Base-by-base conservation (phyloP, 1,140 invertebrate species). In the Chelonus insularis region DNA sequence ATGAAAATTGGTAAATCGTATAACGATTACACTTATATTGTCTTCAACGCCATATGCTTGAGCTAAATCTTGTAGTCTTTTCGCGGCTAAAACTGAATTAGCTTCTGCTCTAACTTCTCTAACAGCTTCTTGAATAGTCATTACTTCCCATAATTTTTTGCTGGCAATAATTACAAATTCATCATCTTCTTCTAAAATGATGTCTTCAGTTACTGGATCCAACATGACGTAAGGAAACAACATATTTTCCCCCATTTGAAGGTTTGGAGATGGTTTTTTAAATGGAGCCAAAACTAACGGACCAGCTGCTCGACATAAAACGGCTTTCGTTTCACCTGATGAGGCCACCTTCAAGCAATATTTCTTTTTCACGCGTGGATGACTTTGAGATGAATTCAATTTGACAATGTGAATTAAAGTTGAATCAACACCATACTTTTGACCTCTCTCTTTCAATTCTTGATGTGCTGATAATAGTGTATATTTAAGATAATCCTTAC, bases 111-210 rank as follows among this genome's bases (percentile, higher is more conserved):
- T 84, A 1, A 90, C 87, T 80, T 93, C 91, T 6, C 87, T 82
- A 1, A 91, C 86, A 1, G 91, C 90, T 52, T 90, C 88, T 57
- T 90, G 86, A 7, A 90, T 83, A 57, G 84, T 89, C 58, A 94
- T 82, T 2, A 90, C 88, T 36, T 89, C 86, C 91, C 91, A 93
- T 21, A 93, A 73, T 65, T 88, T 87, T 63, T 89, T 86, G 76
- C 92, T 93, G 0, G 86, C 91, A 58, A 93, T 83, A 60, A 94
- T 88, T 58, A 93, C 81, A 71, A 91, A 93, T 73, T 93, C 91
- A 69, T 93, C 90, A 51, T 90, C 86, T 67, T 92, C 91, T 65
- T 91, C 88, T 1, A 93, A 79, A 1, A 84, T 81, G 2, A 91
- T 85, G 78, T 93, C 90, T 9, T 90, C 84, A 1, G 89, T 82